Evolutionary conservation across 1,140 invertebrate species (phyloP).

Genomic region (Apis dorsata): DNA sequence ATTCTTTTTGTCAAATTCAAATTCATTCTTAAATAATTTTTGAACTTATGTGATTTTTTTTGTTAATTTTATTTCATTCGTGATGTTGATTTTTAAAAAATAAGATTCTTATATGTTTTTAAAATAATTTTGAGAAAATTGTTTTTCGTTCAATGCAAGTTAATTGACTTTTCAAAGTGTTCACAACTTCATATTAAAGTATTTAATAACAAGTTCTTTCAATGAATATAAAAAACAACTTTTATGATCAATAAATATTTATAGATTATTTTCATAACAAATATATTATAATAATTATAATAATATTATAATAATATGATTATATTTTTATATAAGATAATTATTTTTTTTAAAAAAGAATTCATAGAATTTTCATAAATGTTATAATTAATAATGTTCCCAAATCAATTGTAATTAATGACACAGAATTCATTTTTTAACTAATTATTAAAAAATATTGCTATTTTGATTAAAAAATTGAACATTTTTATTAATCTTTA

Average conservation of each 20-base stretch:
- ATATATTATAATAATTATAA: background rate
- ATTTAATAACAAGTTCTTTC: background rate
- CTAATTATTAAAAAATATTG: background rate
- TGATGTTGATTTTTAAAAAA: background rate
- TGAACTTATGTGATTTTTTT: background rate
- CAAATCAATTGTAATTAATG: background rate
- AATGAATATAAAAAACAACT: background rate
- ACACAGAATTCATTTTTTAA: background rate
- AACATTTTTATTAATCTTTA: background rate
- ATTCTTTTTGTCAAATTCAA: no score
- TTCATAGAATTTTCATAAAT: background rate
- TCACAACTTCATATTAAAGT: no score
- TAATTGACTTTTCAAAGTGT: background rate
- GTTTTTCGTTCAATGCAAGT: background rate
- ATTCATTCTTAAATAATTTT: background rate
- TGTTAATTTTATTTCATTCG: background rate
- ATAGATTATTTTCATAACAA: background rate
- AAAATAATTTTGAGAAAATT: background rate
- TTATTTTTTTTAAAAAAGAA: background rate
- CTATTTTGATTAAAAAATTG: background rate
- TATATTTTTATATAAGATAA: background rate
- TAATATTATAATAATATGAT: background rate
- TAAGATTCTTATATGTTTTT: background rate
- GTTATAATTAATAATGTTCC: no score
- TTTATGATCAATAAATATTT: slow-evolving; percentile 1